Base-by-base conservation (phyloP, 2,888 invertebrate genomes). In the Nebria brevicollis region DNA sequence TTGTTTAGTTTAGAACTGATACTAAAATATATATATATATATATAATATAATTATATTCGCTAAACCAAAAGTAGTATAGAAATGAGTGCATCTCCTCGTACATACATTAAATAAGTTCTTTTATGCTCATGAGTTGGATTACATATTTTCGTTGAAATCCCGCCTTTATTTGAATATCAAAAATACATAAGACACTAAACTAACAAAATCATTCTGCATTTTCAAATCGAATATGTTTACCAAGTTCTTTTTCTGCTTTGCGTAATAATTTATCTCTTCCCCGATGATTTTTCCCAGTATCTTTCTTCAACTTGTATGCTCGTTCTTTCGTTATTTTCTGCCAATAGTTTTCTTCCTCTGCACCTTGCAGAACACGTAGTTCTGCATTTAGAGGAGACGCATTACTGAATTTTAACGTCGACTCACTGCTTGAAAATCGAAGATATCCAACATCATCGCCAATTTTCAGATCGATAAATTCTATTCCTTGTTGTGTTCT, bases 311-410 rank as follows among this genome's bases (percentile, higher is more conserved):
- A 87, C 86, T 93, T 93, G 5, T 90, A 88, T 77, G 90, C 89
- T 82, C 93, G 94, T 11, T 89, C 88, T 83, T 91, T 90, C 41
- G 26, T 72, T 66, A 97, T 94, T 86, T 95, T 95, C 20, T 93
- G 89, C 97, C 97, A 97, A 89, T 98, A 97, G 26, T 90, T 89
- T 65, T 91, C 89, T 87, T 97, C 97, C 83, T 94, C 94, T 1
- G 93, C 91, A 0, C 93, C 95, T 83, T 89, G 85, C 79, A 93
- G 85, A 11, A 93, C 87, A 83, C 87, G 72, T 87, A 83, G 76
- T 86, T 85, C 64, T 84, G 92, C 92, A 72, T 91, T 89, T 78
- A 88, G 88, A 54, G 54, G 8, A 0, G 90, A 86, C 0, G 90
- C 88, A 82, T 91, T 91, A 70, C 86, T 86, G 83, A 88, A 88